Base-by-base conservation (phyloP, 2,113 vertebrate species). In the Tretioscincus oriximinensis region DNA sequence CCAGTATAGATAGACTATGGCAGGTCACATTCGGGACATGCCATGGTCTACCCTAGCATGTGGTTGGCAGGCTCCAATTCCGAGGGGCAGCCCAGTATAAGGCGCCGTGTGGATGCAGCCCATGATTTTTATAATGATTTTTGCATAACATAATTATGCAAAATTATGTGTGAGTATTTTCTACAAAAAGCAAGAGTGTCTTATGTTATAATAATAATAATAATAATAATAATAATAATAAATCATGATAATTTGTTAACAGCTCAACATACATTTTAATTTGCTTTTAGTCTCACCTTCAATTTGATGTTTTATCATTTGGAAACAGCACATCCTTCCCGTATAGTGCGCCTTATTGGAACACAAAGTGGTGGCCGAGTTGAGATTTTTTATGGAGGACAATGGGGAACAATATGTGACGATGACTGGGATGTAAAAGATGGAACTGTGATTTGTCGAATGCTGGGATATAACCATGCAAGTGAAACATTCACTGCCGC, bases 361-460 rank as follows among this genome's bases (percentile, higher is more conserved):
- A 76, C 87, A 1, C 0, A 0, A 0, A 47, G 0, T 0, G 83
- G 80, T 49, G 98, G 97, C 5, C 93, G 97, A 0, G 96, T 97
- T 76, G 97, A 99, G 90, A 45, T 99, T 69, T 54, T 73, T 12
- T 0, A 95, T 41, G 0, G 83, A 0, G 76, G 81, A 0, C 0
- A 1, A 5, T 99, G 97, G 98, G 97, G 97, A 2, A 99, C 97
- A 0, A 93, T 98, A 21, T 99, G 98, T 45, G 96, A 97, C 0
- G 97, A 98, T 3, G 1, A 0, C n/a, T 99, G 97, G 90, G 86
- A 87, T n/a, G 0, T 0, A 0, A 0, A 9, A 0, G 96, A 97
- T 2, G 95, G 88, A 3, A 29, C 1, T 0, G 97, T 98, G 4
- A 88, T 97, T 88, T 99, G 98, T 85, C 92, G 79, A 60, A 98